Base-by-base conservation (phyloP, 1,140 invertebrate species). In the Bombyx mandarina region DNA sequence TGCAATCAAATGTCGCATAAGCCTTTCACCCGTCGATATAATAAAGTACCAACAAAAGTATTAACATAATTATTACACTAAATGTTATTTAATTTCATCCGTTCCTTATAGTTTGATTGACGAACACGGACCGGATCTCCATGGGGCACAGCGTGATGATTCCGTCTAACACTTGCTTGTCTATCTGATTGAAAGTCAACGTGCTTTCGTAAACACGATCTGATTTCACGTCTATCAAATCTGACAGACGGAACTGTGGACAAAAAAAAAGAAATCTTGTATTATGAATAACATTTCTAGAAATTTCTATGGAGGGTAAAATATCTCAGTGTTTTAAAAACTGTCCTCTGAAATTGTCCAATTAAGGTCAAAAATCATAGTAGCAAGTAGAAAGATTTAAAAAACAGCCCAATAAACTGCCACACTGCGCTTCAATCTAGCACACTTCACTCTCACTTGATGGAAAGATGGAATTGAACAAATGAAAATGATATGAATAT, bases 81-180 rank as follows among this genome's bases (percentile, higher is more conserved):
- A 8, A n/a, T 46, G 26, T 35, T 35, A 2, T 35, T 35, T 35
- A 35, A 2, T 8, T 47, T 55, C 45, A 55, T 6, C 54, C 54
- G 35, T 65, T 67, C 52, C 71, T 74, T 1, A 73, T 22, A 0
- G 77, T 82, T 4, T 79, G 62, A 52, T 80, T 79, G 43, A 83
- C 64, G 63, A 84, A 84, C 0, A 82, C 66, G 0, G 82, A 84
- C 0, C 75, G 63, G 43, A 84, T 59, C 59, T 84, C 79, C 79
- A 82, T 77, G 53, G 80, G 82, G 51, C 82, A 86, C 0, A 86
- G 69, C 0, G 65, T 62, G 4, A 86, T 44, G 1, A 65, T 50
- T 0, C 63, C 69, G 26, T 62, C 66, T 0, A 72, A 60, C 3
- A 81, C 22, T 0, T 58, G 57, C 7, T 44, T 56, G 43, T 62